phyloP scores from a whole-genome alignment of 2,797 vertebrate genomes.

The Trichosurus vulpecula region DNA sequence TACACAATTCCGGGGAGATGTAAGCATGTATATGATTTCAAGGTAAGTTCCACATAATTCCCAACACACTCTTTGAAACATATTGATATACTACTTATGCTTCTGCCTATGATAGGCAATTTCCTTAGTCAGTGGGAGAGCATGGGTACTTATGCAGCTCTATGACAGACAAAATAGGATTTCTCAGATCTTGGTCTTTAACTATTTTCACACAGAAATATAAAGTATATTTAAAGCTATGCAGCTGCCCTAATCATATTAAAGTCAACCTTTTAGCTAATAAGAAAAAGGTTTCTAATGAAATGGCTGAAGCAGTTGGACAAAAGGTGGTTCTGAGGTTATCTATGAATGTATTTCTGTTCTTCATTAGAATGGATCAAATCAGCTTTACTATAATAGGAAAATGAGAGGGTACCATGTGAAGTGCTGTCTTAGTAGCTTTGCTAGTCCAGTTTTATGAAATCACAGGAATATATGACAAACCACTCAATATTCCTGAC shows the following conservation, averaged over 20 bases:
- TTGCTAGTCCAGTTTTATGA: background rate
- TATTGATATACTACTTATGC: background rate
- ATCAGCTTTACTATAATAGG: background rate
- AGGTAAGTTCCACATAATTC: background rate
- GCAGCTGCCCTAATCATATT: background rate
- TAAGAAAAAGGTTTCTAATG: background rate
- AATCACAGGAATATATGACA: background rate
- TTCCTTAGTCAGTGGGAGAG: background rate
- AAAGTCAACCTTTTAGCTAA: background rate
- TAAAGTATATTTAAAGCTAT: background rate
- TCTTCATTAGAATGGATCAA: constrained; percentile 5
- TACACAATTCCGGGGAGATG: background rate
- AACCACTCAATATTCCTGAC: background rate
- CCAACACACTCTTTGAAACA: background rate
- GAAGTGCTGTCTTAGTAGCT: background rate
- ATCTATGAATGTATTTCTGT: background rate
- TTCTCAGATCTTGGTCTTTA: background rate
- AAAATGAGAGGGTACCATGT: background rate
- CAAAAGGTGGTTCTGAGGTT: background rate
- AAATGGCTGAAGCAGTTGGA: background rate
- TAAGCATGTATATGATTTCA: too few relatives aligned
- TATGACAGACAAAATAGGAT: background rate
- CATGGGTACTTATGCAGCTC: background rate
- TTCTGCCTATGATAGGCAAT: background rate
- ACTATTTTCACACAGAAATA: background rate